phyloP scores from a whole-genome alignment of 2,888 invertebrate genomes.

The Trichogramma evanescens region DNA sequence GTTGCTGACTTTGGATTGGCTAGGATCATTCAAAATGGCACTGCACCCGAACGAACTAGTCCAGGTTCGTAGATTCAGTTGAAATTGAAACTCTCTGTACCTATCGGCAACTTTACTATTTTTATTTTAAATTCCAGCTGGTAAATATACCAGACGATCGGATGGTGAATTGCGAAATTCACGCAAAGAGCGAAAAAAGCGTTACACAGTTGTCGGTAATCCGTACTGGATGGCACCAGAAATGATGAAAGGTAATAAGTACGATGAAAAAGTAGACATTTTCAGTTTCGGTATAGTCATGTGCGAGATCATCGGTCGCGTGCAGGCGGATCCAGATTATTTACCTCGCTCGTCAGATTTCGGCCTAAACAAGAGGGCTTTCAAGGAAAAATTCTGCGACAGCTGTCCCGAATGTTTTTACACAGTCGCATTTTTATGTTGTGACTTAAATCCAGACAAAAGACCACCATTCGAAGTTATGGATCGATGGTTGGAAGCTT shows the following conservation, averaged over 20 bases:
- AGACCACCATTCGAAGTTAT: conserved; percentile 86
- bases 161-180: conserved; percentile 51
- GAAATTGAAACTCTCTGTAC: background rate
- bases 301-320: conserved; percentile 93
- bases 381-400: conserved; percentile 77
- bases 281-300: conserved; percentile 93
- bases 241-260: conserved; percentile 94
- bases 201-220: conserved; percentile 93
- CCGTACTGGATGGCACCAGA: conserved; percentile 99
- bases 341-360: conserved; percentile 87
- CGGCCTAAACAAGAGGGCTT: conserved; percentile 79
- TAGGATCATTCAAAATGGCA: conserved; percentile 61
- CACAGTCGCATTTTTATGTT: conserved; percentile 81
- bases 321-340: conserved; percentile 91
- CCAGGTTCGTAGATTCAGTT: conserved; percentile 10
- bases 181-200: conserved; percentile 67
- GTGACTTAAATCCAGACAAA: conserved; percentile 83
- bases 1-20: conserved; percentile 95
- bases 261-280: conserved; percentile 93
- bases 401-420: conserved; percentile 83
- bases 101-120: background rate
- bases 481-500: conserved; percentile 79
- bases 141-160: conserved; percentile 40
- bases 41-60: conserved; percentile 39
- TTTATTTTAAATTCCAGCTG: conserved; percentile 1